Evolutionary conservation across 2,113 vertebrate species (phyloP).

Genomic region (Uropsilus gracilis): DNA sequence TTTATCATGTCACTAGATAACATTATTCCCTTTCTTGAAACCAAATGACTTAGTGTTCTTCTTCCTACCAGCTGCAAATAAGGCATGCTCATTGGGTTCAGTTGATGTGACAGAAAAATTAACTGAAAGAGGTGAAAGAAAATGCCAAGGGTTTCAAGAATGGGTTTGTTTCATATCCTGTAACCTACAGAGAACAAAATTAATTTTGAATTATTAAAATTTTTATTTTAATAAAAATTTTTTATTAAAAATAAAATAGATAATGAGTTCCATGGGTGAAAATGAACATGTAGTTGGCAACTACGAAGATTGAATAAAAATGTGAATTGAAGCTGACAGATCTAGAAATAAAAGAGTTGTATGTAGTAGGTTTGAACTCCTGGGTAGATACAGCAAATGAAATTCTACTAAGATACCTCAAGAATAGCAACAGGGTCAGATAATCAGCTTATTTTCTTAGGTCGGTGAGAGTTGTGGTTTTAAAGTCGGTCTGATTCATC

Average conservation of each 20-base stretch:
- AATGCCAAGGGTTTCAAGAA: conserved; percentile 34
- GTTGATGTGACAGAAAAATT: not conserved
- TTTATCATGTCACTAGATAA: not conserved
- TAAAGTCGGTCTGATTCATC: not conserved
- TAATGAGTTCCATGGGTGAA: not conserved
- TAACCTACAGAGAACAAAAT: not conserved
- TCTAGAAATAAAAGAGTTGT: not conserved
- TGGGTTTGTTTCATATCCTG: not conserved
- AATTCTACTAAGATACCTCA: not conserved
- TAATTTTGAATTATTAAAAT: conserved; percentile 24
- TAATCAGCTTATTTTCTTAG: not conserved
- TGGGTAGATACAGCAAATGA: not conserved
- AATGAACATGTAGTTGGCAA: not conserved
- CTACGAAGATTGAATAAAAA: not conserved
- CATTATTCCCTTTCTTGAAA: not conserved
- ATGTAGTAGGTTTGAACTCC: not conserved
- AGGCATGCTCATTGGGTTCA: not conserved
- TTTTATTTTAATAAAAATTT: too few relatives aligned
- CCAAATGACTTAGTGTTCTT: conserved; percentile 8
- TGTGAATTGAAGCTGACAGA: not conserved
- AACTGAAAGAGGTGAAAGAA: not conserved
- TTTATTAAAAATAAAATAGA: too few relatives aligned
- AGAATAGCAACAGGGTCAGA: not conserved
- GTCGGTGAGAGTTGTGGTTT: not conserved
- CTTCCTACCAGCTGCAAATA: not conserved